Evolutionary conservation across 2,888 invertebrate species (phyloP), one percentile per base, ranked within the genome.

Genomic region (Ecliptopera silaceata): DNA sequence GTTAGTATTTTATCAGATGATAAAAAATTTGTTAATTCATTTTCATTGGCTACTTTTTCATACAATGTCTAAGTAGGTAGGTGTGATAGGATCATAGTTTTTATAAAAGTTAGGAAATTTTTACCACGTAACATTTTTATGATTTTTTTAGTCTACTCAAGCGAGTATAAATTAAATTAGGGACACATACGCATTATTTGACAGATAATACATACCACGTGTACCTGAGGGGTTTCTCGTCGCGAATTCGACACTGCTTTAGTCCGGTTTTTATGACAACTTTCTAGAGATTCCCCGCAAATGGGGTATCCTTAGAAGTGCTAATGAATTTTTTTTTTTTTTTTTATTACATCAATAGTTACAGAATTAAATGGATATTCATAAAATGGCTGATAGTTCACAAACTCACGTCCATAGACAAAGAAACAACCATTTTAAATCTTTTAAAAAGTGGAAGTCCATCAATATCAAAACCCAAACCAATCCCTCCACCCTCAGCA

Each of bases 241-340:
- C 70, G 79, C 80, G 73, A 82, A 80, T 85, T 83, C 75, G 75
- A 72, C 75, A 71, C 75, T 71, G 71, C 71, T 71, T 68, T 80
- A 82, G 82, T 80, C 83, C 79, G 79, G 84, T 86, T 84, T 80
- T 82, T 80, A 76, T 82, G 76, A 79, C 76, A 75, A 84, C 84
- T 87, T 88, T 86, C 86, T 88, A 88, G 77, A 86, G 86, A 86
- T 87, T 87, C 88, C 45, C 81, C 80, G 65, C 74, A 72, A 64
- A 55, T 69, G 52, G 64, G 66, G 80, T 74, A 79, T 70, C 86
- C 88, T 79, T 86, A 88, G 71, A 84, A 86, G 85, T 86, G 88
- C 84, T 83, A 81, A 85, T 83, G 79, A 74, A 66, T 71, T 79
- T 80, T n/a, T n/a, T n/a, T n/a, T n/a, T n/a, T n/a, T n/a, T n/a